Conservation (phyloP, 2,888 invertebrate species). For the Pheosia tremula region DNA sequence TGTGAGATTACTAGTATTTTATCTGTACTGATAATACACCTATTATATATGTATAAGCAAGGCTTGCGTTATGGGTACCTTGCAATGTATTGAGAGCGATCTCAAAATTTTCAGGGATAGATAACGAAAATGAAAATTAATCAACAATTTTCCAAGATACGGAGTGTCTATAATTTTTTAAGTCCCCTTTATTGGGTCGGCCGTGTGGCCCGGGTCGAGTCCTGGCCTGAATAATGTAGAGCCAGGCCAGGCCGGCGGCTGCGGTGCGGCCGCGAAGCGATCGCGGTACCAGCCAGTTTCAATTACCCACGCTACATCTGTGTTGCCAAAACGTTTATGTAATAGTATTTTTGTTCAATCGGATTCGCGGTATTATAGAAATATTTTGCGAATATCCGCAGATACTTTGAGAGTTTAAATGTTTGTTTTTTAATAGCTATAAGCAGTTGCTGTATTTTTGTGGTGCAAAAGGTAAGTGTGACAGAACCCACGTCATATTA, state of each 20-base stretch:
- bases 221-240: constrained; percentile 40
- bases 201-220: constrained; percentile 26
- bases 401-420: background rate
- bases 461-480: too few species aligned
- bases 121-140: too few species aligned
- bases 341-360: background rate
- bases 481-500: too few species aligned
- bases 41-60: too few species aligned
- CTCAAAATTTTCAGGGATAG: too few species aligned
- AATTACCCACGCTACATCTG: constrained; percentile 4
- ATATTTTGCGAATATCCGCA: background rate
- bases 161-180: constrained; percentile 38
- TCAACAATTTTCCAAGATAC: constrained; percentile 17
- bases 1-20: too few species aligned
- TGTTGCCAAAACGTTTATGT: constrained; percentile 4
- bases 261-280: background rate
- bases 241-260: constrained; percentile 10
- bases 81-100: too few species aligned
- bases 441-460: too few species aligned
- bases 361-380: background rate
- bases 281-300: background rate
- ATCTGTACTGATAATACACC: too few species aligned
- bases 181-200: constrained; percentile 26
- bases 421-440: too few species aligned
- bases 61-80: too few species aligned